Percentiles rank a stretch among this genome's conserved stretches.
Evolutionary conservation across 1,140 invertebrate genomes (phyloP).

Genomic region (Asobara japonica): DNA sequence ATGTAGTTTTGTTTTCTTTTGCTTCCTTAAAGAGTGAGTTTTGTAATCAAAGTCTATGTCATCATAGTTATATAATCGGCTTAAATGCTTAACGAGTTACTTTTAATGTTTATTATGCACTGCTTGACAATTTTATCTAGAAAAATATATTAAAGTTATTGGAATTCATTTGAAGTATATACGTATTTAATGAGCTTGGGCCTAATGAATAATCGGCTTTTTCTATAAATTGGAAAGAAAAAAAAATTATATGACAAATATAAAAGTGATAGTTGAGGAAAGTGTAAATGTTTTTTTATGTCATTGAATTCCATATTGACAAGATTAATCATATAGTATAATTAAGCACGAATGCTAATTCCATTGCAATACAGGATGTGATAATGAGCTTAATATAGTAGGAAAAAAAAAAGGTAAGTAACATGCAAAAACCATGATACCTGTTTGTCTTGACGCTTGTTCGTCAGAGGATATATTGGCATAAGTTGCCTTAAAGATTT

Average conservation of each 20-base stretch:
- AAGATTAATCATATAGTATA: neutral
- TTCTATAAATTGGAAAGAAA: neutral
- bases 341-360: constrained; percentile 2
- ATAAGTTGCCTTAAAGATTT: constrained; percentile 12
- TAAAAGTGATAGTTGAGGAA: constrained; percentile 9
- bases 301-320: neutral
- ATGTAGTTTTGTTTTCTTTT: neutral
- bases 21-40: neutral
- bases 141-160: constrained; percentile 1
- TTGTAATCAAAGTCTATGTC: neutral
- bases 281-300: neutral
- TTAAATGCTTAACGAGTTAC: neutral
- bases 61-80: neutral
- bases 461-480: neutral
- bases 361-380: constrained; percentile 8
- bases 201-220: constrained; percentile 1
- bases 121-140: neutral
- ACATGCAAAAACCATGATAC: neutral
- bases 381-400: constrained; percentile 15
- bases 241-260: neutral
- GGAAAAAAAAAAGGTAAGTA: neutral
- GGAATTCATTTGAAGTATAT: neutral
- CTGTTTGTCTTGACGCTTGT: neutral
- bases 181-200: neutral
- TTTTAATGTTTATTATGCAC: neutral